Evolutionary conservation across 2,797 vertebrate species (phyloP).

Genomic region (Arremon brunneinucha): DNA sequence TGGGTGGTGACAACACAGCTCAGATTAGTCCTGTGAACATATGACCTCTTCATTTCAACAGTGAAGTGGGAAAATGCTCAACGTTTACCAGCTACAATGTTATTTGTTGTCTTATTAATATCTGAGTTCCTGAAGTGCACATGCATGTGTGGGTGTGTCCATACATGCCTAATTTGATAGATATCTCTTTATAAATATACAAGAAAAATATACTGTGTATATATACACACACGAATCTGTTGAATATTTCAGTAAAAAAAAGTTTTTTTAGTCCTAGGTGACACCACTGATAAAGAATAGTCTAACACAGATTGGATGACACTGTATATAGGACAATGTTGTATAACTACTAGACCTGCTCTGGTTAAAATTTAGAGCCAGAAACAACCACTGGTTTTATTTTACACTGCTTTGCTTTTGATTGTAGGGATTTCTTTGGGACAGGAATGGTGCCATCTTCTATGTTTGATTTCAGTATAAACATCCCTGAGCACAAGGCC

Average conservation of each 20-base stretch:
- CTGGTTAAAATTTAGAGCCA: neutral
- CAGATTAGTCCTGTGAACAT: neutral
- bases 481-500: neutral
- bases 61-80: neutral
- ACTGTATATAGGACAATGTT: neutral
- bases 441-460: neutral
- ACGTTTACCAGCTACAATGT: neutral
- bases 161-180: neutral
- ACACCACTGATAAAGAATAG: neutral
- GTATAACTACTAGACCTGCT: neutral
- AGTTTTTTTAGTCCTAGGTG: neutral
- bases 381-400: neutral
- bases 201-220: neutral
- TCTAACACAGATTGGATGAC: neutral
- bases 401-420: constrained; percentile 10
- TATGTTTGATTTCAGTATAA: constrained; percentile 28
- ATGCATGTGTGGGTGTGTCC: neutral
- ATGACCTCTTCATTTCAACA: neutral
- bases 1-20: neutral
- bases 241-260: neutral
- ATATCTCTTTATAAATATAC: neutral
- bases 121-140: neutral
- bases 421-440: neutral
- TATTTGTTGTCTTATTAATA: neutral
- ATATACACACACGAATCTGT: neutral